Conservation (phyloP, 2,888 invertebrate species). For the Leptinotarsa juncta region DNA sequence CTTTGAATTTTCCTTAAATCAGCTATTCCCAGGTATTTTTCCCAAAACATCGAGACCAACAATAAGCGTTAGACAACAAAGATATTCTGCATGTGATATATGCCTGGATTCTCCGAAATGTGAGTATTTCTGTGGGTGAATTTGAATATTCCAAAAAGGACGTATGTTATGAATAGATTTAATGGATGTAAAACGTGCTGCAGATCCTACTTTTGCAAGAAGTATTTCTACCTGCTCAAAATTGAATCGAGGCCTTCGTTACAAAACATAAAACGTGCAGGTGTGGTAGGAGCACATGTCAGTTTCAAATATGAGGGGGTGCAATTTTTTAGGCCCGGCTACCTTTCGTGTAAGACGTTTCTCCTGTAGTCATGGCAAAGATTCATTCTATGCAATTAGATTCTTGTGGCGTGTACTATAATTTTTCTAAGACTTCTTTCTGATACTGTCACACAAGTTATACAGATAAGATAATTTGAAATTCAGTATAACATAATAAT, state of each 20-base stretch:
- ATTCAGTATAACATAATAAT: too few species aligned
- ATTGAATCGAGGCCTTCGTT: slow-evolving; percentile 49
- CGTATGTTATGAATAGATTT: slow-evolving; percentile 47
- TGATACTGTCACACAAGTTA: too few species aligned
- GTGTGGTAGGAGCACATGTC: slow-evolving; percentile 61
- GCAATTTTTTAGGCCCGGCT: slow-evolving; percentile 31
- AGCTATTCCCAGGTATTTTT: background rate
- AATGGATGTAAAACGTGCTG: slow-evolving; percentile 49
- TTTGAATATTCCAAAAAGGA: slow-evolving; percentile 47
- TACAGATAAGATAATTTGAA: too few species aligned
- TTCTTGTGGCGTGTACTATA: too few species aligned
- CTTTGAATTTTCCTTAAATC: too few species aligned
- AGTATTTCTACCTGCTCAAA: slow-evolving; percentile 57
- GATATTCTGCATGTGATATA: slow-evolving; percentile 41
- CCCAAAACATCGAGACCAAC: slow-evolving; percentile 3
- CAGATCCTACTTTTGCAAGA: slow-evolving; percentile 49
- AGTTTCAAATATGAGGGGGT: slow-evolving; percentile 50
- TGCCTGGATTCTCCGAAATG: slow-evolving; percentile 38
- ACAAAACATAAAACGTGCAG: slow-evolving; percentile 55
- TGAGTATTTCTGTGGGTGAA: slow-evolving; percentile 41
- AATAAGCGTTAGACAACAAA: slow-evolving; percentile 25
- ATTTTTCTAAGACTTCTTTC: too few species aligned
- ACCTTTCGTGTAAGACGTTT: background rate
- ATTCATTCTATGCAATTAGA: too few species aligned
- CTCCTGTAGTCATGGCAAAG: too few species aligned